phyloP scores from a whole-genome alignment of 2,888 invertebrate genomes.

The Conus canariensis region DNA sequence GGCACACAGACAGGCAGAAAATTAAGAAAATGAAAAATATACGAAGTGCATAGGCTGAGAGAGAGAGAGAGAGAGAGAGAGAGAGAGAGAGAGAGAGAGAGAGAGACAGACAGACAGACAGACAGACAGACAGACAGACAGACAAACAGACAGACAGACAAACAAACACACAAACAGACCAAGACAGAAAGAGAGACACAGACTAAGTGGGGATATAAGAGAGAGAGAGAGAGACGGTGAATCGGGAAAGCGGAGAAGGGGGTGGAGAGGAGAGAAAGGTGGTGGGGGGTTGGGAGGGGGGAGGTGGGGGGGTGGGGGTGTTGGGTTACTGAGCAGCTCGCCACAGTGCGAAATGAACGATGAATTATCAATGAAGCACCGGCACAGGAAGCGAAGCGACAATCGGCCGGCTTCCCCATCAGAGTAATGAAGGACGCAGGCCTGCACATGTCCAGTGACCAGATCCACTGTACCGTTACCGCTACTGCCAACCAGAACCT shows the following conservation, averaged over 20 bases:
- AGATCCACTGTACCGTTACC: no score
- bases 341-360: not conserved
- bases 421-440: not conserved
- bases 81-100: not conserved
- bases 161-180: not conserved
- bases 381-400: not conserved
- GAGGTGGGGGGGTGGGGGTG: no score
- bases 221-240: no score
- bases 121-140: not conserved
- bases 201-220: no score
- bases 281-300: no score
- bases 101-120: not conserved
- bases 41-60: no score
- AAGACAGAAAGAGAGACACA: no score
- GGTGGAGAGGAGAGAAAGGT: no score
- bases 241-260: no score
- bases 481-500: no score
- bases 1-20: not conserved
- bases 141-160: not conserved
- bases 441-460: not conserved
- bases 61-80: not conserved
- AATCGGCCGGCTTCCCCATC: not conserved
- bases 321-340: no score
- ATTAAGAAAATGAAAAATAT: no score
- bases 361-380: conserved; percentile 14